Evolutionary conservation across 1,140 invertebrate species (phyloP), one percentile per base, ranked within the genome.

Genomic region (Drosophila pallidifrons): DNA sequence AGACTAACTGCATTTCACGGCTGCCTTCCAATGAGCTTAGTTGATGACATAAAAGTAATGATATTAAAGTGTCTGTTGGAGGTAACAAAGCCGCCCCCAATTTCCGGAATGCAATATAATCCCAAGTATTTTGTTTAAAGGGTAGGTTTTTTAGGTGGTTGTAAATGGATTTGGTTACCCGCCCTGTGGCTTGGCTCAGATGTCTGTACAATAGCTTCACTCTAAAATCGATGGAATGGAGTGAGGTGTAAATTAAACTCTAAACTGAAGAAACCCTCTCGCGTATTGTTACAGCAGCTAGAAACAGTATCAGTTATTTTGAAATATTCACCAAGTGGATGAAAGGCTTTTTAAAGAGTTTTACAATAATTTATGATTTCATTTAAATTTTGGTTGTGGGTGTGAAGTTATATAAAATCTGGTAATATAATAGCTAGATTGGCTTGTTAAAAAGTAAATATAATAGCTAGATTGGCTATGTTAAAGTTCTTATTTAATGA

Each of bases 31-130:
- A 51, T 60, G 47, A 59, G 54, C 65, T 69, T 43, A 16, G 71
- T 32, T 69, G 71, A 74, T 74, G 57, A 69, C 71, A 69, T 74
- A 74, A 74, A 74, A 60, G 71, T 69, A 74, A 74, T 74, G 65
- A 55, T 30, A 74, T 74, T 74, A 74, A 47, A 61, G 49, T 49
- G 8, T 49, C 41, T 55, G 61, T 67, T 47, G 61, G 80, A 78
- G 77, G 81, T 83, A 76, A 80, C 57, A 55, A 15, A 68, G 54
- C 65, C 71, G 43, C 65, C 71, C 57, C 57, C 57, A 69, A 80
- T 77, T 64, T 68, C 76, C 83, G 58, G 69, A 78, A 61, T 87
- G 82, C 67, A 86, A 82, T 77, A 75, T 82, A 82, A 87, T 79
- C 73, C 73, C 49, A 35, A 65, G 63, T 52, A 51, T 52, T 47